A percentile compares a stretch with the other conserved stretches of the same genome.
These are phyloP conservation scores for Steromphala cineraria DNA, from an alignment of 2,888 invertebrate species.

Conservation along the genomic window DNA sequence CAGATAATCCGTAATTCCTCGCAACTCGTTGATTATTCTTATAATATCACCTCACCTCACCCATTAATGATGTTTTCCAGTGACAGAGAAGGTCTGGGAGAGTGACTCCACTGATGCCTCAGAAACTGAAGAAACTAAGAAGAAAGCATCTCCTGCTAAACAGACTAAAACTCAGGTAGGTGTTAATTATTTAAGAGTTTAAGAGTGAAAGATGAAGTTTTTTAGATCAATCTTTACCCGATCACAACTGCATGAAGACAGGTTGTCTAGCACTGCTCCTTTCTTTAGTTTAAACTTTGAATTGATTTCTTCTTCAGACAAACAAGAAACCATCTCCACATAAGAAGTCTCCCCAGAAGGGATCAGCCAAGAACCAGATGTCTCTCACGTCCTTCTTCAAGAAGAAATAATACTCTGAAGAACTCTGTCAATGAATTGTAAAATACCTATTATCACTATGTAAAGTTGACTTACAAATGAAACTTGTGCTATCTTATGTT, in stretches of 20 bases:
- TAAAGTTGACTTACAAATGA: too few relatives aligned
- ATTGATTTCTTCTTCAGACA: constrained; percentile 37
- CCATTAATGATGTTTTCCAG: constrained; percentile 40
- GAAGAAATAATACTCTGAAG: constrained; percentile 48
- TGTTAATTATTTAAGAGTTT: neutral
- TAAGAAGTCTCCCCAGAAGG: constrained; percentile 49
- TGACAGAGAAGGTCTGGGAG: constrained; percentile 70
- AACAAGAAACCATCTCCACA: constrained; percentile 50
- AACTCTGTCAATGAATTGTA: too few relatives aligned
- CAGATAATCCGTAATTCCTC: too few relatives aligned
- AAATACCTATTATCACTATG: too few relatives aligned
- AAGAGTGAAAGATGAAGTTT: too few relatives aligned
- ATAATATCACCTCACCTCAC: neutral
- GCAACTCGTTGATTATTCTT: too few relatives aligned
- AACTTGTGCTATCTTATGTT: too few relatives aligned
- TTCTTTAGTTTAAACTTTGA: too few relatives aligned
- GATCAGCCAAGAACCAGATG: constrained; percentile 54
- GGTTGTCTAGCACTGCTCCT: too few relatives aligned
- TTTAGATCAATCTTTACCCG: too few relatives aligned
- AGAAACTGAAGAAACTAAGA: constrained; percentile 52
- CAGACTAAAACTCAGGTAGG: constrained; percentile 38
- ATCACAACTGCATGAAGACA: neutral
- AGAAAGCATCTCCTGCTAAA: constrained; percentile 28
- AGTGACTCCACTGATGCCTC: constrained; percentile 69
- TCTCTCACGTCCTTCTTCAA: constrained; percentile 67